Evolutionary conservation across 2,113 vertebrate species (phyloP).

Genomic region (Marcusenius ussheri): DNA sequence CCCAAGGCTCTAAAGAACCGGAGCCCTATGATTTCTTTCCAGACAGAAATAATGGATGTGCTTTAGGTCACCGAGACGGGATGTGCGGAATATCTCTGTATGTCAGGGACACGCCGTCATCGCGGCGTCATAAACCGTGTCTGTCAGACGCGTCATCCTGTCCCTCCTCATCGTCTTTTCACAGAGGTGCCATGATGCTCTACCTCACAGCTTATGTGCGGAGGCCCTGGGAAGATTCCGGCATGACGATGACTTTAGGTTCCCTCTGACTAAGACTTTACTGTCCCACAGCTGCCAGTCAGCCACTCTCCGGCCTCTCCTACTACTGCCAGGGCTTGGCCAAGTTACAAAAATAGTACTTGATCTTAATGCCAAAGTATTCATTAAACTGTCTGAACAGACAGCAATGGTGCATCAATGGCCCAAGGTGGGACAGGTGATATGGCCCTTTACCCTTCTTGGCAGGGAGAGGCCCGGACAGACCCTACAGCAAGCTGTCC

Average conservation of each 20-base stretch:
- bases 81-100: background rate
- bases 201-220: background rate
- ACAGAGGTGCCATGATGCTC: background rate
- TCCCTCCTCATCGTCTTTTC: background rate
- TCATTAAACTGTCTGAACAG: background rate
- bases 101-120: background rate
- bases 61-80: background rate
- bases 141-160: background rate
- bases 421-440: background rate
- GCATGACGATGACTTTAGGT: background rate
- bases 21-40: background rate
- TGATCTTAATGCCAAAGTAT: background rate
- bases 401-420: background rate
- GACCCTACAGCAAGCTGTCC: background rate
- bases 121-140: too few species aligned
- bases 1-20: background rate
- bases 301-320: background rate
- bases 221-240: background rate
- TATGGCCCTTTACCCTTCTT: background rate
- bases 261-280: background rate
- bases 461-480: background rate
- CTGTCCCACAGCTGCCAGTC: background rate
- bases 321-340: background rate
- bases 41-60: background rate
- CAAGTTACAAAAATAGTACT: background rate